Base-by-base conservation (phyloP, 2,797 vertebrate species). In the Tokudaia tokunoshimensis region DNA sequence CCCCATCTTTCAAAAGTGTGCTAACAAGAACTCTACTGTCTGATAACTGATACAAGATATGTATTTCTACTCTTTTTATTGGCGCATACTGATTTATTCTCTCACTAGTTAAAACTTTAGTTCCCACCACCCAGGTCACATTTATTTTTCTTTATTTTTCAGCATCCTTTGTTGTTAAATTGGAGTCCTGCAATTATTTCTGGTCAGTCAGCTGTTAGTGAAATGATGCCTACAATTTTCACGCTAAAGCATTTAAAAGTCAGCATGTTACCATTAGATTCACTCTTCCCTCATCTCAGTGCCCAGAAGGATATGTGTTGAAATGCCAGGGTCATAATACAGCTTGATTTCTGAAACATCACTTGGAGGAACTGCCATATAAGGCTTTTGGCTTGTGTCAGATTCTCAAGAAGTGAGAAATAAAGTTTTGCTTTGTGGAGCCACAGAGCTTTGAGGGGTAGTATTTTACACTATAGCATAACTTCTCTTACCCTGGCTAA, bases 321-420 rank as follows among this genome's bases (percentile, higher is more conserved):
- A 78, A 92, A 83, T 94, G 24, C 47, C 15, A 22, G 84, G 80
- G 34, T 88, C 70, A 72, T 29, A 83, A 65, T 52, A 84, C 57
- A 52, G 29, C 24, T 96, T 72, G 41, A 70, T 52, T 63, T 94
- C 52, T 80, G 61, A 94, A 89, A 52, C 72, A 89, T 24, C 50
- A 19, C 55, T 44, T 89, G n/a, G 52, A 78, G 31, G 55, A 79
- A 63, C 37, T 84, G 14, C 67, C 50, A 34, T 85, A n/a, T 57
- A 94, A 83, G 31, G 76, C 31, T 89, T 84, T 65, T 80, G 72
- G 61, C 24, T 13, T 84, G 12, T 37, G 63, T n/a, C n/a, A 52
- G 92, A 92, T 74, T 88, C 59, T 75, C 52, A 29, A 78, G 78
- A 52, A 52, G 29, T 29, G 34, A 88, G 72, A 94, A 84, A 92